These are phyloP conservation scores for Perca schrenkii DNA, from an alignment of 2,113 vertebrate species.

Conservation along the genomic window DNA sequence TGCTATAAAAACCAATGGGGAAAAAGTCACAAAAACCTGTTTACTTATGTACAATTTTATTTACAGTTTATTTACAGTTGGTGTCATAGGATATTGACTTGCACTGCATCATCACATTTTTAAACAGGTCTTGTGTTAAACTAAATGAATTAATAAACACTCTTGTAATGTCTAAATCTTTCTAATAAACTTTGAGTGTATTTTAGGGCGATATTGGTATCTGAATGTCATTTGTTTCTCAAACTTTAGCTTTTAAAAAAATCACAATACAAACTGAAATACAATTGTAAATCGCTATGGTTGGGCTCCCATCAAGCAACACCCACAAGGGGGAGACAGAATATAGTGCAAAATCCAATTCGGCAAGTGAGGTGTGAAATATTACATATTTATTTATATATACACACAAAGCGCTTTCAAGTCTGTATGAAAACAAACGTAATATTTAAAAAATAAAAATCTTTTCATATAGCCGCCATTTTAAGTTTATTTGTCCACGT, in stretches of 20 bases:
- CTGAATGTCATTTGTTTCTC: slow-evolving; percentile 49
- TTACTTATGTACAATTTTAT: slow-evolving; percentile 68
- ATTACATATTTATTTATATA: background rate
- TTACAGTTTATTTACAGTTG: slow-evolving; percentile 61
- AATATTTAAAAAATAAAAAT: background rate
- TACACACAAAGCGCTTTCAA: too few relatives aligned
- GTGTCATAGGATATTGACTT: slow-evolving; percentile 56
- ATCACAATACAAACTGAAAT: background rate
- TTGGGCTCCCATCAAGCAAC: background rate
- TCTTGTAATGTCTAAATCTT: slow-evolving; percentile 81
- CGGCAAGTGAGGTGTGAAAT: background rate
- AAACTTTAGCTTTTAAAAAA: background rate
- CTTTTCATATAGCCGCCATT: background rate
- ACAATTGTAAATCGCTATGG: background rate
- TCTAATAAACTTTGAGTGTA: slow-evolving; percentile 82
- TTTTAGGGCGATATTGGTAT: slow-evolving; percentile 69
- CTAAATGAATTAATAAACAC: slow-evolving; percentile 72
- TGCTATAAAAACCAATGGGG: slow-evolving; percentile 55
- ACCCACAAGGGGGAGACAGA: slow-evolving; percentile 59
- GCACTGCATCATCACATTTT: slow-evolving; percentile 77
- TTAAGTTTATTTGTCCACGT: background rate
- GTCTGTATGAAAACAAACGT: background rate
- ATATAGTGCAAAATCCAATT: background rate
- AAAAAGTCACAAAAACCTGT: slow-evolving; percentile 67
- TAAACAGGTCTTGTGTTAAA: slow-evolving; percentile 76